These are phyloP conservation scores for Todiramphus saurophagus DNA, from an alignment of 2,113 vertebrate species.

Conservation along the genomic window DNA sequence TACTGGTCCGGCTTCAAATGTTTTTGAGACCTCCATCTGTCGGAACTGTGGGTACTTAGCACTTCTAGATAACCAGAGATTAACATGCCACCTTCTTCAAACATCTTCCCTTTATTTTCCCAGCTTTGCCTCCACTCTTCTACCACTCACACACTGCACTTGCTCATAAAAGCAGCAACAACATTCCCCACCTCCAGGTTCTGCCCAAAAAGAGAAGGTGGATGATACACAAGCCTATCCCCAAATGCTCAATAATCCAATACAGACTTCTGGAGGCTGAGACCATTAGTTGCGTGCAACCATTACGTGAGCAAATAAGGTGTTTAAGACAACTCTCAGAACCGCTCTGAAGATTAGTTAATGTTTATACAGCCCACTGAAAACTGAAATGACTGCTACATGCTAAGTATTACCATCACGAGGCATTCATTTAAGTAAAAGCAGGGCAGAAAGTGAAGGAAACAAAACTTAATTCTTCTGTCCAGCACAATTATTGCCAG, in stretches of 20 bases:
- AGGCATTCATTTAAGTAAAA: constrained; percentile 29
- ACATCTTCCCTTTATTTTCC: neutral
- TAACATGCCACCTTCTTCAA: neutral
- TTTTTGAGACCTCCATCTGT: neutral
- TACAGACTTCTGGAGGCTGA: neutral
- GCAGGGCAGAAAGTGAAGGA: neutral
- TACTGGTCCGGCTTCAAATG: neutral
- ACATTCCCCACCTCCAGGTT: neutral
- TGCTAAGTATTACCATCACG: neutral
- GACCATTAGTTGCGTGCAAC: neutral
- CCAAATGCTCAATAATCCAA: neutral
- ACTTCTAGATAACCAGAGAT: neutral
- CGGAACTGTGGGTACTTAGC: neutral
- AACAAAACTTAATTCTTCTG: constrained; percentile 49
- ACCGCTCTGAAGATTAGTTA: constrained; percentile 40
- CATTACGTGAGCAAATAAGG: constrained; percentile 15
- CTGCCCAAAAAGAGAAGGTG: neutral
- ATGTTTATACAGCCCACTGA: constrained; percentile 40
- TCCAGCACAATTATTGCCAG: constrained; percentile 36
- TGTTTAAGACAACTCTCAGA: constrained; percentile 22
- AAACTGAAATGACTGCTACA: constrained; percentile 37
- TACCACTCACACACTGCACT: neutral
- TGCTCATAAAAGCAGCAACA: neutral
- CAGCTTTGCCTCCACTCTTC: neutral
- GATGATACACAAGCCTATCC: neutral